Percentiles rank a stretch among this genome's conserved stretches.
Conservation (phyloP, 1,140 invertebrate species). For the Scaptomyza hsui region DNA sequence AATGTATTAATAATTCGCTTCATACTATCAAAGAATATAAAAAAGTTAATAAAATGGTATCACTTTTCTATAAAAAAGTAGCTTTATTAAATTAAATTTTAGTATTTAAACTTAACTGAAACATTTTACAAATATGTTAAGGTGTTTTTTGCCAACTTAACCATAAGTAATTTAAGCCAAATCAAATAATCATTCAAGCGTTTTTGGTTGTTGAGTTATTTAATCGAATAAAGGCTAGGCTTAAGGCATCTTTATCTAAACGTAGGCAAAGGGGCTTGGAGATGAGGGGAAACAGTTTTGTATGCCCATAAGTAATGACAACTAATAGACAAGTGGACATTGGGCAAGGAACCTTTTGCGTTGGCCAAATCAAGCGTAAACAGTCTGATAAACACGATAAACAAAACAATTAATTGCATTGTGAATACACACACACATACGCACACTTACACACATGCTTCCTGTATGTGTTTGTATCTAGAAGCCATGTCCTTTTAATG, state of each 20-base stretch:
- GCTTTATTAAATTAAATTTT: too few species aligned
- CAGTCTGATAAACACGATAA: slow-evolving; percentile 75
- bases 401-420: slow-evolving; percentile 82
- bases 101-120: too few species aligned
- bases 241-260: neutral
- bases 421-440: slow-evolving; percentile 26
- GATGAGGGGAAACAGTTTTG: neutral
- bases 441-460: neutral
- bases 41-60: too few species aligned
- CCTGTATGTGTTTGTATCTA: slow-evolving; percentile 2
- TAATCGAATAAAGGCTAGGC: slow-evolving; percentile 11
- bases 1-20: too few species aligned
- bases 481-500: slow-evolving; percentile 67
- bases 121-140: too few species aligned
- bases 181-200: slow-evolving; percentile 28
- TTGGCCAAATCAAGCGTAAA: slow-evolving; percentile 74
- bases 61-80: too few species aligned
- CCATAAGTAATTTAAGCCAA: neutral
- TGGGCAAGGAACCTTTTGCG: slow-evolving; percentile 33
- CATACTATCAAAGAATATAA: too few species aligned
- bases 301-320: slow-evolving; percentile 48
- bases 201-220: slow-evolving; percentile 31
- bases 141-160: too few species aligned
- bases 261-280: neutral
- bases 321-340: slow-evolving; percentile 31